Evolutionary conservation across 2,888 invertebrate genomes (phyloP).

Genomic region (Eupithecia tripunctaria): DNA sequence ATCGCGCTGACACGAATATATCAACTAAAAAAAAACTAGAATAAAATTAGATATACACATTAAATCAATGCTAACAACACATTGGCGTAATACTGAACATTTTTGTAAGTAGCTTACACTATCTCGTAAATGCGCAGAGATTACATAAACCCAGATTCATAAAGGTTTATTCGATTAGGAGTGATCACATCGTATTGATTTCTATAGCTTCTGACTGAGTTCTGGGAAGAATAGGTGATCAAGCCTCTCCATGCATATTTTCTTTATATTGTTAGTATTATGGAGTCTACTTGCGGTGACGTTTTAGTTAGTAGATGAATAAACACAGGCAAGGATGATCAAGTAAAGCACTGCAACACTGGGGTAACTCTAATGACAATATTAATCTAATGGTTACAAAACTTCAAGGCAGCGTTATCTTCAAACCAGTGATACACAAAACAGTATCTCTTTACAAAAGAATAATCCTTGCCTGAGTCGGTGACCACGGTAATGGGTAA

Average conservation of each 20-base stretch:
- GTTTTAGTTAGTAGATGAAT: conserved; percentile 81
- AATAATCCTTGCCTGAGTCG: conserved; percentile 85
- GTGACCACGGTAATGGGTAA: conserved; percentile 87
- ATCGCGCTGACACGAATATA: too few relatives aligned
- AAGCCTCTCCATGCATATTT: conserved; percentile 77
- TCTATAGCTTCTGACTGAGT: conserved; percentile 32
- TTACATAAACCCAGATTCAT: conserved; percentile 52
- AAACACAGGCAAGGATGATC: conserved; percentile 86
- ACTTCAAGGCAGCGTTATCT: conserved; percentile 82
- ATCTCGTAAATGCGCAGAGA: conserved; percentile 7
- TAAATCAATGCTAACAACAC: not conserved
- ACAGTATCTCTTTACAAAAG: conserved; percentile 83
- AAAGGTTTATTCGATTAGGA: conserved; percentile 47
- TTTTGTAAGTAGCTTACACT: not conserved
- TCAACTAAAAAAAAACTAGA: not conserved
- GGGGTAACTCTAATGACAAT: conserved; percentile 79
- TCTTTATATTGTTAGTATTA: conserved; percentile 69
- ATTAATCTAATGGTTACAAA: conserved; percentile 82
- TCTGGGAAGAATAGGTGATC: conserved; percentile 56
- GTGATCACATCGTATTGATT: conserved; percentile 29
- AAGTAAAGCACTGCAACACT: conserved; percentile 84
- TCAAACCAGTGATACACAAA: conserved; percentile 83
- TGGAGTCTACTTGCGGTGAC: conserved; percentile 76
- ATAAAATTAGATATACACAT: not conserved
- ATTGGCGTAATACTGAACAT: not conserved